Evolutionary conservation across 2,113 vertebrate species (phyloP).

Genomic region (Scartelaos histophorus): DNA sequence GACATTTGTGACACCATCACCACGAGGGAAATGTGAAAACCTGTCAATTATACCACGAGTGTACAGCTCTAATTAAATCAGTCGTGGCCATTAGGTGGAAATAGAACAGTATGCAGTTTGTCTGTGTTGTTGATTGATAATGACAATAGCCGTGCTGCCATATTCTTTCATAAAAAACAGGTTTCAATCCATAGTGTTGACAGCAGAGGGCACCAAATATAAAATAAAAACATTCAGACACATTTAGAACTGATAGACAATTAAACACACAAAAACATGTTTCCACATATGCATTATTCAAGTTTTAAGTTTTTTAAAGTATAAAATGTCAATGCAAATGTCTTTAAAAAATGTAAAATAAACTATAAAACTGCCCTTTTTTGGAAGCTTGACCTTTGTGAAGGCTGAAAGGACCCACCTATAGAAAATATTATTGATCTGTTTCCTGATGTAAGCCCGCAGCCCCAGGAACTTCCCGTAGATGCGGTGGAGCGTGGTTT

Average conservation of each 20-base stretch:
- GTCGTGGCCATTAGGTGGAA: neutral
- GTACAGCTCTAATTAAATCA: too few relatives aligned
- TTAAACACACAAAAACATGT: neutral
- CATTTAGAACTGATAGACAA: neutral
- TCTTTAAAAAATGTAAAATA: too few relatives aligned
- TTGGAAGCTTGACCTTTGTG: neutral
- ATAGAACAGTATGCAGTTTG: too few relatives aligned
- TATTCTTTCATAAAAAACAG: too few relatives aligned
- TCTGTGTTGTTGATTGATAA: too few relatives aligned
- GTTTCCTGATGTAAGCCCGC: constrained; percentile 96
- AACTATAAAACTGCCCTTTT: too few relatives aligned
- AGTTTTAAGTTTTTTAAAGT: too few relatives aligned
- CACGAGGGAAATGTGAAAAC: too few relatives aligned
- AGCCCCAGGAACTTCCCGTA: constrained; percentile 97
- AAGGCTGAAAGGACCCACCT: constrained; percentile 78
- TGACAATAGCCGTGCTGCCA: too few relatives aligned
- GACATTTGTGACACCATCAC: neutral
- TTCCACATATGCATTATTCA: neutral
- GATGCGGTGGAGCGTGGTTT: constrained; percentile 97
- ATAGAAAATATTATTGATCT: constrained; percentile 99
- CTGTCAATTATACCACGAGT: too few relatives aligned
- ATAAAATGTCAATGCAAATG: neutral
- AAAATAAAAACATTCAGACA: neutral
- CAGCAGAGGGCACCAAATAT: too few relatives aligned
- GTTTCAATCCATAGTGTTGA: too few relatives aligned